These are phyloP conservation scores for Alsophila aescularia DNA, from an alignment of 2,888 invertebrate genomes.

Conservation along the genomic window DNA sequence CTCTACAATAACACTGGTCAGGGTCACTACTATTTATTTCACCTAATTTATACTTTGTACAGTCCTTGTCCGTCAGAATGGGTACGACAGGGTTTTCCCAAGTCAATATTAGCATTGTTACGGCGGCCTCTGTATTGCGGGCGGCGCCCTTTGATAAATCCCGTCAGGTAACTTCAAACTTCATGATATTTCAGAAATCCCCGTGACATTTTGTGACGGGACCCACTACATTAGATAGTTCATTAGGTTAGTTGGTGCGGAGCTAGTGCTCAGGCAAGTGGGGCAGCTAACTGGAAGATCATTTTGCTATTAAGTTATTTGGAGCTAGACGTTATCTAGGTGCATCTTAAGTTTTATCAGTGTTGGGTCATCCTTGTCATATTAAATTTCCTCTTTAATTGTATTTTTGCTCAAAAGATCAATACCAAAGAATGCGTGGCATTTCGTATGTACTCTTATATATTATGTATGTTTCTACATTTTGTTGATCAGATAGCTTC, in stretches of 20 bases:
- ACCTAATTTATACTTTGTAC: background rate
- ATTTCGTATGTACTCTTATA: too few species aligned
- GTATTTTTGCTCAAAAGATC: too few species aligned
- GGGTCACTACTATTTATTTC: too few species aligned
- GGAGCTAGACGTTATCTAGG: too few species aligned
- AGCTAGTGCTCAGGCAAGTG: conserved; percentile 2
- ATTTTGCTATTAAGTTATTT: too few species aligned
- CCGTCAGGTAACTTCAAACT: conserved; percentile 6
- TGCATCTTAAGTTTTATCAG: too few species aligned
- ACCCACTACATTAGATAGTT: conserved; percentile 13
- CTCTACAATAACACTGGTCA: too few species aligned
- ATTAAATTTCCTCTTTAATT: too few species aligned
- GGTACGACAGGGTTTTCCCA: conserved; percentile 6
- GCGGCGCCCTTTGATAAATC: conserved; percentile 13
- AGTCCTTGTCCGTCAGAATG: background rate
- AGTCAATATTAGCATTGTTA: conserved; percentile 17
- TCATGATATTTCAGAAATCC: conserved; percentile 13
- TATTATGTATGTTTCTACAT: too few species aligned
- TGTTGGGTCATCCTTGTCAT: too few species aligned
- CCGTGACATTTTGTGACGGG: conserved; percentile 10
- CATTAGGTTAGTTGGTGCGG: background rate
- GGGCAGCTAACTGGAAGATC: background rate
- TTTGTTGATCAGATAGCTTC: too few species aligned
- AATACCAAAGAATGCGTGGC: too few species aligned
- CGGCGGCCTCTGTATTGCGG: conserved; percentile 1